Evolutionary conservation across 2,113 vertebrate species (phyloP).

Genomic region (Xiphophorus maculatus): DNA sequence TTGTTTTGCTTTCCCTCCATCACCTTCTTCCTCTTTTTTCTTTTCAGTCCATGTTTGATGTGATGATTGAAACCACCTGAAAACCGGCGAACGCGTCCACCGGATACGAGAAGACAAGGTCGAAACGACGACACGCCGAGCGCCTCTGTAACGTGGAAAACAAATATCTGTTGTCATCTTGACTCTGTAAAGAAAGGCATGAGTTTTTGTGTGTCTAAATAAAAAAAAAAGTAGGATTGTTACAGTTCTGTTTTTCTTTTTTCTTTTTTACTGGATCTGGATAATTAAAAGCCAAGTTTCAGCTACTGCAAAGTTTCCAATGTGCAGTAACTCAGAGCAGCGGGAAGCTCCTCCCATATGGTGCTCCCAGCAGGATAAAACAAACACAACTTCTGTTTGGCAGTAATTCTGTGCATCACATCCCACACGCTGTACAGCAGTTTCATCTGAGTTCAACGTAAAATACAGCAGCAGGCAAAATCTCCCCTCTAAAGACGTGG

Average conservation of each 20-base stretch:
- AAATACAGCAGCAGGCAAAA: not conserved
- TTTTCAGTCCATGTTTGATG: conserved; percentile 54
- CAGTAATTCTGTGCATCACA: not conserved
- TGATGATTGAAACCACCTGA: conserved; percentile 64
- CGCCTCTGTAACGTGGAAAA: no score
- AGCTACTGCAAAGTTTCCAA: not conserved
- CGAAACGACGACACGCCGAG: not conserved
- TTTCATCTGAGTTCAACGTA: not conserved
- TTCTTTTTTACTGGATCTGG: not conserved
- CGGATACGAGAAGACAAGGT: no score
- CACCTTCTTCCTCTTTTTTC: conserved; percentile 38
- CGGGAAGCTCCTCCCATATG: conserved; percentile 12
- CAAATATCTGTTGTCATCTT: no score
- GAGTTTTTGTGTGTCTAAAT: not conserved
- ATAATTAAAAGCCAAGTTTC: conserved; percentile 1
- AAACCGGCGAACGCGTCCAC: conserved; percentile 31
- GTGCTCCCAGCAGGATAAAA: conserved; percentile 7
- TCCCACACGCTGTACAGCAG: not conserved
- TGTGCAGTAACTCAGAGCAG: not conserved
- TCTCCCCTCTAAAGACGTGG: not conserved
- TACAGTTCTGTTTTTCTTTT: not conserved
- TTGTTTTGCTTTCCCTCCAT: conserved; percentile 46
- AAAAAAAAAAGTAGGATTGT: not conserved
- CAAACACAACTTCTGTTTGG: conserved; percentile 17
- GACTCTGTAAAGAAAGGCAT: not conserved